These are phyloP conservation scores for Drosophila sturtevanti DNA, from an alignment of 1,140 invertebrate genomes.

Conservation along the genomic window DNA sequence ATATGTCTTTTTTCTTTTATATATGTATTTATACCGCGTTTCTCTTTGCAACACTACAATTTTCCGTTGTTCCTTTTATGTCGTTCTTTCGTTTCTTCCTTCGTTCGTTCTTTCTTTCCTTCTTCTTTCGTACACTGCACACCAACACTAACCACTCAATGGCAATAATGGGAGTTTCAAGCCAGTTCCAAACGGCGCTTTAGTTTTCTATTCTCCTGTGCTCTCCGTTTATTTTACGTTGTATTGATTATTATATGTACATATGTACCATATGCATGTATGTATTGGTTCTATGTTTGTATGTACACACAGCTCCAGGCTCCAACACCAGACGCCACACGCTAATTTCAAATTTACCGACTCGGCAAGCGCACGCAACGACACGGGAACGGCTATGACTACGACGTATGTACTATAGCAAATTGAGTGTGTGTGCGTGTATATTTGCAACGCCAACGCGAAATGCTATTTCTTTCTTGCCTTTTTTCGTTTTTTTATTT, in stretches of 20 bases:
- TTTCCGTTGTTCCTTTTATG: conserved; percentile 13
- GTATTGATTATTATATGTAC: conserved; percentile 69
- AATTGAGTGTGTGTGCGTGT: conserved; percentile 12
- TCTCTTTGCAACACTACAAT: not conserved
- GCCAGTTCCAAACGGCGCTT: conserved; percentile 57
- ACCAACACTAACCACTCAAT: conserved; percentile 54
- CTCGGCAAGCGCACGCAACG: conserved; percentile 47
- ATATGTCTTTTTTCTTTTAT: conserved; percentile 6
- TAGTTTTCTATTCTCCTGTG: conserved; percentile 51
- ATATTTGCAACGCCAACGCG: conserved; percentile 47
- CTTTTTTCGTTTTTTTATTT: conserved; percentile 6
- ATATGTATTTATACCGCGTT: conserved; percentile 5
- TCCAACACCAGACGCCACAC: conserved; percentile 37
- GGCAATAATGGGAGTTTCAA: conserved; percentile 50
- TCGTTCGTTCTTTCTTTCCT: conserved; percentile 12
- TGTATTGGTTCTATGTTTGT: conserved; percentile 25
- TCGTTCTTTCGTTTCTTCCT: conserved; percentile 13
- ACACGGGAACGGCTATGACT: conserved; percentile 14
- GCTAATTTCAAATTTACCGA: conserved; percentile 37
- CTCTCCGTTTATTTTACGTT: conserved; percentile 36
- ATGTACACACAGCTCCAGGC: conserved; percentile 20
- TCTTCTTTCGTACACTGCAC: conserved; percentile 49
- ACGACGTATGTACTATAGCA: conserved; percentile 15
- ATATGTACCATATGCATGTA: conserved; percentile 27
- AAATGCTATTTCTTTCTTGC: conserved; percentile 24